Evolutionary conservation across 2,113 vertebrate species (phyloP), one percentile per base, ranked within the genome.

Genomic region (Lota lota): DNA sequence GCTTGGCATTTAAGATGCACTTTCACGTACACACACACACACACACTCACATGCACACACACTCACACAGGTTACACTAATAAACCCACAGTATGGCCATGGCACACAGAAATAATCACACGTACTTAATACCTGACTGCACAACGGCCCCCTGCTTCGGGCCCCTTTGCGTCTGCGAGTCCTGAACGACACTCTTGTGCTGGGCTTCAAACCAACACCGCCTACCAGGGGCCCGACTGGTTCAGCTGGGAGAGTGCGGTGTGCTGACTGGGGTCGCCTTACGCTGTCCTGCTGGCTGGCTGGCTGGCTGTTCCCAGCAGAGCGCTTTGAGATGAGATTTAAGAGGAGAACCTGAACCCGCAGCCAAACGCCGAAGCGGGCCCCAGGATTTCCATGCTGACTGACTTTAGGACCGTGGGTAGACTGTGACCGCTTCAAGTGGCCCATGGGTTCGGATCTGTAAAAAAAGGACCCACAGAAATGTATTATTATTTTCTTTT

Each of bases 91-190:
- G 47, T 19, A n/a, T 20, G 57, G 57, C 57, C n/a, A n/a, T 0
- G 16, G 54, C 11, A 59, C 69, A 65, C 24, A 50, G 62, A 61
- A 17, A 67, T 22, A 62, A n/a, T 53, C 47, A 62, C 58, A 33
- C 40, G 53, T 18, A 62, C 15, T 85, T 79, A 68, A 64, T 73
- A 73, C 22, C 61, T 75, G 79, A 83, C 81, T 75, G 78, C 82
- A 70, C 21, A 28, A 63, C n/a, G 16, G 33, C 36, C 56, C 21
- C 57, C 50, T 59, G 16, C 17, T 17, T 8, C 62, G 8, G 57
- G 40, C 40, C 7, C 40, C 36, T 40, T 4, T 33, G 3, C 7
- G 36, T 3, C 40, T 10, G 7, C 7, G 40, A 40, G 36, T 1
- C 36, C 36, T 11, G 36, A 11, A 11, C 36, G 3, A 40, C 12